A percentile compares a stretch with the other conserved stretches of the same genome.
Conservation (phyloP, 92 coral and sea anemone species). For the Paramuricea clavata region DNA sequence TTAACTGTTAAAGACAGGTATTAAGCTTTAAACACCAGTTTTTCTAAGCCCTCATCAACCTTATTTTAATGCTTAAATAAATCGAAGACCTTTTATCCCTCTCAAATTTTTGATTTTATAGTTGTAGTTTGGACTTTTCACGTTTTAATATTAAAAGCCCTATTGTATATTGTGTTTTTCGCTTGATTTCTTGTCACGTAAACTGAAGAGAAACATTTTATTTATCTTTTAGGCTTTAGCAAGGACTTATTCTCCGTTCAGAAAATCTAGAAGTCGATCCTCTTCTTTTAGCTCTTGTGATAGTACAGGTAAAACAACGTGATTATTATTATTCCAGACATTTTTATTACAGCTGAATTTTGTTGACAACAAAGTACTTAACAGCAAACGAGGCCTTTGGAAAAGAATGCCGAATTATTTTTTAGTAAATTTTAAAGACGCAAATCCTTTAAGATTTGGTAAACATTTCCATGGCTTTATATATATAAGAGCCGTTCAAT, state of each 20-base stretch:
- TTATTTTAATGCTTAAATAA: not conserved
- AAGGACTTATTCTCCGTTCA: constrained; percentile 42
- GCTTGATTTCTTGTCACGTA: not conserved
- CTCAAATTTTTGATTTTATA: not conserved
- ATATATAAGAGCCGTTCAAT: not conserved
- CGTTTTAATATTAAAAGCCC: not conserved
- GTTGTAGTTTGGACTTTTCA: not conserved
- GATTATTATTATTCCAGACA: not conserved
- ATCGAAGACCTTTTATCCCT: too few species aligned
- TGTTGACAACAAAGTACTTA: not conserved
- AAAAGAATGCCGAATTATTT: not conserved
- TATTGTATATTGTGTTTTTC: not conserved
- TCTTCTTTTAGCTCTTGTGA: constrained; percentile 88
- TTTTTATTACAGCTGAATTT: not conserved
- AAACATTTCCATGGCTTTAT: not conserved
- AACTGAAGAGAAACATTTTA: constrained; percentile 33
- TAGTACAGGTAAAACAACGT: constrained; percentile 80
- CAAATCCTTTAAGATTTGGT: too few species aligned
- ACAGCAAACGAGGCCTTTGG: not conserved
- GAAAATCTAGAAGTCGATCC: constrained; percentile 74
- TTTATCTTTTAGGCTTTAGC: constrained; percentile 60
- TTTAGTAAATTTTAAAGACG: not conserved
- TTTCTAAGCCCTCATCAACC: not conserved
- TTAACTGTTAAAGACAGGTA: constrained; percentile 3
- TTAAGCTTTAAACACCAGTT: not conserved